A percentile compares a stretch with the other conserved stretches of the same genome.
Evolutionary conservation across 2,113 vertebrate genomes (phyloP).

Genomic region (Phasianus colchicus): DNA sequence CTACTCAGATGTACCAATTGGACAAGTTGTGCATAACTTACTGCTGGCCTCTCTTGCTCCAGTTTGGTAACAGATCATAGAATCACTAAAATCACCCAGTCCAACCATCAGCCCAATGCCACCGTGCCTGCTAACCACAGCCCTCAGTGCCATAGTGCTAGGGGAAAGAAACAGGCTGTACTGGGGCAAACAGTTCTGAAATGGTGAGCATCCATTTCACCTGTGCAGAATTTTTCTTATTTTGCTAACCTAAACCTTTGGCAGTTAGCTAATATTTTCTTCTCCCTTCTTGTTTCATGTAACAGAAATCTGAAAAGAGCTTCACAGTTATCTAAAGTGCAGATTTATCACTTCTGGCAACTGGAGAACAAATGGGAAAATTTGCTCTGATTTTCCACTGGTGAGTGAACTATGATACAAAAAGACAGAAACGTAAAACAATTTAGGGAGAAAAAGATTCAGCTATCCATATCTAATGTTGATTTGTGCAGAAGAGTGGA

Average conservation of each 20-base stretch:
- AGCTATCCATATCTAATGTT: not conserved
- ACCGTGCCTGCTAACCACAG: too few relatives aligned
- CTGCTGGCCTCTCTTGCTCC: not conserved
- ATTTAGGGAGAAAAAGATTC: not conserved
- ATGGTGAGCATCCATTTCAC: not conserved
- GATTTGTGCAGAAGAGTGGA: not conserved
- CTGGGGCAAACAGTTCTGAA: not conserved
- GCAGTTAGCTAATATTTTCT: not conserved
- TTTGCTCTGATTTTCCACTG: not conserved
- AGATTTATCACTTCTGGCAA: not conserved
- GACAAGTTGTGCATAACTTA: not conserved
- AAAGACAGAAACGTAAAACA: not conserved
- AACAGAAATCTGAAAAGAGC: not conserved
- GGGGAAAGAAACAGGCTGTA: not conserved
- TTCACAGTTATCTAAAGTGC: not conserved
- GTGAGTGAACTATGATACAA: not conserved
- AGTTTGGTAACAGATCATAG: not conserved
- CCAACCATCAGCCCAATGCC: too few relatives aligned
- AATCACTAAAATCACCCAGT: too few relatives aligned
- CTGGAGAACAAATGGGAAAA: not conserved
- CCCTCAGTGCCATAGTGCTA: not conserved
- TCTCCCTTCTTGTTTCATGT: not conserved
- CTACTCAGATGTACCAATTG: not conserved
- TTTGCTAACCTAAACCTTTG: not conserved
- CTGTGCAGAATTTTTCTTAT: not conserved